Evolutionary conservation across 2,113 vertebrate genomes (phyloP).

Genomic region (Fulmarus glacialis): DNA sequence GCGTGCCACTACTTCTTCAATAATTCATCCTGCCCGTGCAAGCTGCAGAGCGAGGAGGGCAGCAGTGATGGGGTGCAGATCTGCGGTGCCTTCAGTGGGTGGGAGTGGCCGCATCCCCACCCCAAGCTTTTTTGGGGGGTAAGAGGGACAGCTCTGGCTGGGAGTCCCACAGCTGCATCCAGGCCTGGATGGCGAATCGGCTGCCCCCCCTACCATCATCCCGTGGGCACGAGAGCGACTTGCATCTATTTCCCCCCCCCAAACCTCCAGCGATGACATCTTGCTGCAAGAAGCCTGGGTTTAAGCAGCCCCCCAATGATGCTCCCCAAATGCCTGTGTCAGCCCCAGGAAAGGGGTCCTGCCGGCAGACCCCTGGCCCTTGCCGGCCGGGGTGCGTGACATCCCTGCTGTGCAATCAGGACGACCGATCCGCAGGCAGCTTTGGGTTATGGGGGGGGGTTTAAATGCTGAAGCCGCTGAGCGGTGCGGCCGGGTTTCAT

Average conservation of each 20-base stretch:
- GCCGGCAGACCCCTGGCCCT: neutral
- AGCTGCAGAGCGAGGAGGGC: neutral
- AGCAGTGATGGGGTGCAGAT: neutral
- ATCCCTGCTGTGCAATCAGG: neutral
- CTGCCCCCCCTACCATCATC: neutral
- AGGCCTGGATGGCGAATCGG: neutral
- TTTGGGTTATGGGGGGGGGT: neutral
- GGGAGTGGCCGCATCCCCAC: neutral
- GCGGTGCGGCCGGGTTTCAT: neutral
- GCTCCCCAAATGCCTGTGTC: accelerated
- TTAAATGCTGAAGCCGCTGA: neutral
- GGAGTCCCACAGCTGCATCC: neutral
- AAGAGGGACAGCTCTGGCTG: neutral
- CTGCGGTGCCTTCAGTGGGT: neutral
- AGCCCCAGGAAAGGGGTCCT: neutral
- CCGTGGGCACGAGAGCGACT: accelerated
- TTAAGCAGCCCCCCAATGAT: neutral
- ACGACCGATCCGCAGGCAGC: accelerated
- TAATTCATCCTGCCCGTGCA: neutral
- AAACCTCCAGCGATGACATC: neutral
- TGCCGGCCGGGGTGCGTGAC: accelerated
- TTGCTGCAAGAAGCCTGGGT: neutral
- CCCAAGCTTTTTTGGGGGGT: too few species aligned
- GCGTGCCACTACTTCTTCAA: accelerated
- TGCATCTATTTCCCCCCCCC: neutral